Evolutionary conservation across 2,888 invertebrate species (phyloP).

Genomic region (Eupithecia tripunctaria): DNA sequence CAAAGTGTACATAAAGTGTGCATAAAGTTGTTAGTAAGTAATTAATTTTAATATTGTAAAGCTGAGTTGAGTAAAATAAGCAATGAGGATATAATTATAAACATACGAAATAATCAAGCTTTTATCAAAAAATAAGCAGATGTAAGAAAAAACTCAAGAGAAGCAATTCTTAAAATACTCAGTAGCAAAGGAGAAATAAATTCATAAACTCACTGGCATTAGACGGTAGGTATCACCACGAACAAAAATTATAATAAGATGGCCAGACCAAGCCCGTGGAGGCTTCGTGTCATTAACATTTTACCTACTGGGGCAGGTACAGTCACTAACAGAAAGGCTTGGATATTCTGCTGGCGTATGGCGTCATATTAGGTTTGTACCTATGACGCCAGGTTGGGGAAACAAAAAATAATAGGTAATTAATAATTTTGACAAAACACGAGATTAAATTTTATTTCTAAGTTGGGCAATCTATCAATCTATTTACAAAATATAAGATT

Average conservation of each 20-base stretch:
- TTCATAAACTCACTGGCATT: slow-evolving; percentile 45
- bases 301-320: slow-evolving; percentile 47
- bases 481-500: not conserved
- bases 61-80: not conserved
- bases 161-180: slow-evolving; percentile 40
- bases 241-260: slow-evolving; percentile 47
- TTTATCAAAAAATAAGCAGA: slow-evolving; percentile 17
- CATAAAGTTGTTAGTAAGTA: not conserved
- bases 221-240: slow-evolving; percentile 43
- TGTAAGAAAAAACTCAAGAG: slow-evolving; percentile 34
- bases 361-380: not conserved
- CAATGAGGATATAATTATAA: not conserved
- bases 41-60: not conserved
- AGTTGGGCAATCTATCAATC: too few species aligned
- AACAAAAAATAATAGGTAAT: not conserved
- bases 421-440: not conserved
- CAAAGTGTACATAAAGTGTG: not conserved
- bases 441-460: too few species aligned
- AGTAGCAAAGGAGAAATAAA: slow-evolving; percentile 40
- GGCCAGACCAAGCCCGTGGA: slow-evolving; percentile 39
- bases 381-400: not conserved
- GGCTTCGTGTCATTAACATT: slow-evolving; percentile 47
- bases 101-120: not conserved
- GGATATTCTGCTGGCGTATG: not conserved
- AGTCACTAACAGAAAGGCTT: slow-evolving; percentile 40